These are phyloP conservation scores for Drosophila stalkeri DNA, from an alignment of 2,888 invertebrate species.

Conservation along the genomic window DNA sequence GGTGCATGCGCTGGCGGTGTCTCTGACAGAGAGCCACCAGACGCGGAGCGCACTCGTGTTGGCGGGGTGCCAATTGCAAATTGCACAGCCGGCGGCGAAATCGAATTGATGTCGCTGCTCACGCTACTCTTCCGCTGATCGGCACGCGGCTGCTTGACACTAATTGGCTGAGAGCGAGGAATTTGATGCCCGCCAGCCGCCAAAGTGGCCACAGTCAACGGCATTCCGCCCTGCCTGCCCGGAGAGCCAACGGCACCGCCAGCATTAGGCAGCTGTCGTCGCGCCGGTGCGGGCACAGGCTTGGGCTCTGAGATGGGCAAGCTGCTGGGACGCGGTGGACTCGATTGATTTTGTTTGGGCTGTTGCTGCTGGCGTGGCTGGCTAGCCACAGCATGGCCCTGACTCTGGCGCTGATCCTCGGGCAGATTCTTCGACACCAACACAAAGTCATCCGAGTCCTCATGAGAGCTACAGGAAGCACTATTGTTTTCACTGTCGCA, in stretches of 20 bases:
- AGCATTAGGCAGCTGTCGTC: constrained; percentile 69
- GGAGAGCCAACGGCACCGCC: constrained; percentile 50
- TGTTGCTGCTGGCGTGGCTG: constrained; percentile 44
- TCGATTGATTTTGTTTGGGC: constrained; percentile 83
- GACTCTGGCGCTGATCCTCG: constrained; percentile 86
- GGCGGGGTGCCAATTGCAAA: constrained; percentile 95
- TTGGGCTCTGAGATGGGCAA: constrained; percentile 91
- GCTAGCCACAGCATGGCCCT: constrained; percentile 22
- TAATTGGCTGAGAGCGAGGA: constrained; percentile 94
- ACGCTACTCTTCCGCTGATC: constrained; percentile 89
- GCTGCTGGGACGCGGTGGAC: constrained; percentile 89
- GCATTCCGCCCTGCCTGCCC: constrained; percentile 48
- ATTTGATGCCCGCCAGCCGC: constrained; percentile 85
- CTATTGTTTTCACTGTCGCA: constrained; percentile 85
- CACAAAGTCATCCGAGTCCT: constrained; percentile 92
- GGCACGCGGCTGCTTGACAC: constrained; percentile 90
- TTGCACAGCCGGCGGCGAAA: constrained; percentile 96
- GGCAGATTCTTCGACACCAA: constrained; percentile 90
- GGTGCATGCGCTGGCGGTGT: constrained; percentile 91
- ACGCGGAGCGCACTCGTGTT: constrained; percentile 88
- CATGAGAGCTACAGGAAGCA: constrained; percentile 88
- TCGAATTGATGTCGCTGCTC: constrained; percentile 93
- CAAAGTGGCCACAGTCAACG: constrained; percentile 67
- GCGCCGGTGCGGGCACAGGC: constrained; percentile 88
- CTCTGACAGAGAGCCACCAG: constrained; percentile 89